phyloP scores from a whole-genome alignment of 2,113 vertebrate species.

The Paratilapia polleni region DNA sequence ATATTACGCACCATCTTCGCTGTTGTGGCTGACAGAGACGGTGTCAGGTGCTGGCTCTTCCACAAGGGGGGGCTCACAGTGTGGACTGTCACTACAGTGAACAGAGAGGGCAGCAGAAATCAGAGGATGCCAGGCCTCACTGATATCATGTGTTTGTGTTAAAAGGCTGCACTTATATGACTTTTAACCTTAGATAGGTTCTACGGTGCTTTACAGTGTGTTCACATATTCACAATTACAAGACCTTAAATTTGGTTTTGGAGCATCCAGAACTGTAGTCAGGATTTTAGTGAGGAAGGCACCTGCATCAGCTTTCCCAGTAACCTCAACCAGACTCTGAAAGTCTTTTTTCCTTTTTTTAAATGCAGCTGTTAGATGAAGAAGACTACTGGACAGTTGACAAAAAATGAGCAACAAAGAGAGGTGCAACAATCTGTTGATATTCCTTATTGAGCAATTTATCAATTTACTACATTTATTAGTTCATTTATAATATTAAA shows the following conservation, averaged over 20 bases:
- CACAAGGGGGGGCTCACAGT: conserved; percentile 89
- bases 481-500: not conserved
- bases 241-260: no score
- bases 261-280: no score
- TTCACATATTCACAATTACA: not conserved
- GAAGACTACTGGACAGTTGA: no score
- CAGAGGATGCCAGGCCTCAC: conserved; percentile 5
- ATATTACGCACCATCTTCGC: conserved; percentile 89
- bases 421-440: no score
- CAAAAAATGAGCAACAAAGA: no score
- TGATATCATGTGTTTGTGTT: not conserved
- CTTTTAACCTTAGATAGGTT: not conserved
- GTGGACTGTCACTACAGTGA: conserved; percentile 89
- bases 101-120: conserved; percentile 46
- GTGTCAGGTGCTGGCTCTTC: conserved; percentile 89
- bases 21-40: conserved; percentile 86
- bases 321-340: not conserved
- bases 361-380: no score
- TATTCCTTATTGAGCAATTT: not conserved
- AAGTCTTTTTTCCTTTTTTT: no score
- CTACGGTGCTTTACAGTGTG: not conserved
- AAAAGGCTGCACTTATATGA: not conserved
- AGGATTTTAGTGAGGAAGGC: no score
- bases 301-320: no score
- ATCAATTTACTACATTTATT: not conserved